These are phyloP conservation scores for Cyprinodon brontotheroides DNA, from an alignment of 2,113 vertebrate genomes.

Conservation along the genomic window DNA sequence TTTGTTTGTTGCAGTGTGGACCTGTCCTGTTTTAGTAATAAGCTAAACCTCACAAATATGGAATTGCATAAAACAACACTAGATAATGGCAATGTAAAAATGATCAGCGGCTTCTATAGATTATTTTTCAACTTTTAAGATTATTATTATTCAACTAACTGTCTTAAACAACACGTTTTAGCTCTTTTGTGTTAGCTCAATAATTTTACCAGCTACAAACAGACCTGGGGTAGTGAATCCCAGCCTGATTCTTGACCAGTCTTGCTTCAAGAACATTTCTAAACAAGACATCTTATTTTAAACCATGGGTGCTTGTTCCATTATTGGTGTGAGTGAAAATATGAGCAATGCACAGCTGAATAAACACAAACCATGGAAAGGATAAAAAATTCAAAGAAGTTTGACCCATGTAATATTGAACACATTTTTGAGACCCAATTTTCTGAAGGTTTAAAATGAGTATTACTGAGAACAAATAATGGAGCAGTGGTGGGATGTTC, in stretches of 20 bases:
- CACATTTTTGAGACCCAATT: neutral
- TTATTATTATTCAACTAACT: no score
- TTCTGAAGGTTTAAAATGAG: neutral
- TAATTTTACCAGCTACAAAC: no score
- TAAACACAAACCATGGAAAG: slow-evolving; percentile 11
- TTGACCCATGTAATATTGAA: neutral
- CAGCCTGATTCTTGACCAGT: slow-evolving; percentile 39
- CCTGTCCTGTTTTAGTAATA: no score
- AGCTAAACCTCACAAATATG: no score
- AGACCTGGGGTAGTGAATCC: neutral
- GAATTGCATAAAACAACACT: no score
- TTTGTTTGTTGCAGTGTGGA: no score
- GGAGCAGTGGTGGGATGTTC: neutral
- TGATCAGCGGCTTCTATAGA: no score
- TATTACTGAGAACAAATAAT: neutral
- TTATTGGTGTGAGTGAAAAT: slow-evolving; percentile 28
- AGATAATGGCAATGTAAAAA: no score
- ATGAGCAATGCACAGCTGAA: slow-evolving; percentile 1
- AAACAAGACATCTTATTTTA: slow-evolving; percentile 21
- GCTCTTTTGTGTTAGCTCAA: no score
- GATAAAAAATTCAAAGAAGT: neutral
- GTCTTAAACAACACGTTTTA: no score
- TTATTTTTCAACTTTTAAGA: no score
- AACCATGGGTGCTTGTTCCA: no score
- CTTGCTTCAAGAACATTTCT: slow-evolving; percentile 55